A percentile compares a stretch with the other conserved stretches of the same genome.
Evolutionary conservation across 2,888 invertebrate genomes (phyloP).

Genomic region (Apamea epomidion): DNA sequence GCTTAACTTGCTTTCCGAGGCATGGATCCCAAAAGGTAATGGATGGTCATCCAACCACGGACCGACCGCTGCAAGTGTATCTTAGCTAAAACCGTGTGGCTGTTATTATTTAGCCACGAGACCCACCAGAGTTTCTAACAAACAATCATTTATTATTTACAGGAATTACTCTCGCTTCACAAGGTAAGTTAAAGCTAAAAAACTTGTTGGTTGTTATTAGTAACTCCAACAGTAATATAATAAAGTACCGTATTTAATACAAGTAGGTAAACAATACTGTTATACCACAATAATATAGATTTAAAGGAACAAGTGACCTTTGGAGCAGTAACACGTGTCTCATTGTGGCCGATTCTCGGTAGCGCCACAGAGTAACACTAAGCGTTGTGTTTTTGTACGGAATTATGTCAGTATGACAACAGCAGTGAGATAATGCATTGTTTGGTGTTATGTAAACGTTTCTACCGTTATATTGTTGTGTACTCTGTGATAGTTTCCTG

Average conservation of each 20-base stretch:
- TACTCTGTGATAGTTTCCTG: conserved; percentile 36
- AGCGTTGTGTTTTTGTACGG: conserved; percentile 26
- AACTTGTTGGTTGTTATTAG: not conserved
- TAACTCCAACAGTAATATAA: not conserved
- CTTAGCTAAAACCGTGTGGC: too few relatives aligned
- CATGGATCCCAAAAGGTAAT: too few relatives aligned
- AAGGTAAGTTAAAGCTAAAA: not conserved
- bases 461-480: conserved; percentile 31
- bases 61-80: too few relatives aligned
- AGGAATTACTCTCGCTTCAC: not conserved
- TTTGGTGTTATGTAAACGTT: conserved; percentile 38
- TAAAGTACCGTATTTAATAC: not conserved
- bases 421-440: conserved; percentile 52
- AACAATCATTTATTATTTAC: not conserved
- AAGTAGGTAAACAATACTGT: conserved; percentile 5
- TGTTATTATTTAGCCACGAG: not conserved
- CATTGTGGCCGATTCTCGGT: conserved; percentile 27
- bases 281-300: not conserved
- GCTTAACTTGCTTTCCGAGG: too few relatives aligned
- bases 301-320: conserved; percentile 54
- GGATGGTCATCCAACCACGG: too few relatives aligned
- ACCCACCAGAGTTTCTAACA: too few relatives aligned
- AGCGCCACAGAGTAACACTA: conserved; percentile 44
- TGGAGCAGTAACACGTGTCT: conserved; percentile 42
- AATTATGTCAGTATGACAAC: conserved; percentile 55